Evolutionary conservation across 2,888 invertebrate species (phyloP), one percentile per base, ranked within the genome.

Genomic region (Chymomyza amoena): DNA sequence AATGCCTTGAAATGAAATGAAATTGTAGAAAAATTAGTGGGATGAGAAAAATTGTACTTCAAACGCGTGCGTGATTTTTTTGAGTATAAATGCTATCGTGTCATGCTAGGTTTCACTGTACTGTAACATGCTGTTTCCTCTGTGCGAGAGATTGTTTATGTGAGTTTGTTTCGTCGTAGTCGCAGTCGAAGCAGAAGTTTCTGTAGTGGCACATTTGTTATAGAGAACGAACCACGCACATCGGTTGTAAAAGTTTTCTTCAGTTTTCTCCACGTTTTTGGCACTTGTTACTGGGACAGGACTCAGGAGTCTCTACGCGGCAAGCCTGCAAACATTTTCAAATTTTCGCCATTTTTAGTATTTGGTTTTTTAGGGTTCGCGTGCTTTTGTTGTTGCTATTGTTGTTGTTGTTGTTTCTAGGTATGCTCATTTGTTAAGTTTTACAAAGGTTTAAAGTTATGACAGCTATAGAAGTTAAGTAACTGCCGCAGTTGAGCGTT

Each of bases 131-230:
- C 32, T 32, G 32, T 32, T 32, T 1, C 7, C 32, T 45, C 6
- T 13, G 39, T 13, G 39, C 13, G 13, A 45, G 39, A 45, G 39
- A 13, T 45, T 45, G 39, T 45, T 45, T 45, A 45, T 45, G 13
- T 52, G 59, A 61, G 69, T 69, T 69, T 56, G 57, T 62, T 4
- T 45, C 6, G 39, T 39, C 39, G 39, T 13, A 10, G 39, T 45
- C 39, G 39, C 4, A 45, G 18, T n/a, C n/a, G n/a, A 18, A 10
- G n/a, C 54, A 45, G 18, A 54, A 74, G 65, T 61, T 66, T 72
- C 63, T 72, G 70, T 70, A 52, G 63, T 68, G 75, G 64, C 79
- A 77, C 76, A 76, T 79, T 79, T 70, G 79, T 73, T 75, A 60
- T 66, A 74, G 64, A n/a, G n/a, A n/a, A n/a, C n/a, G n/a, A 15